Evolutionary conservation across 2,888 invertebrate species (phyloP), one percentile per base, ranked within the genome.

Genomic region (Temnothorax rugatulus): DNA sequence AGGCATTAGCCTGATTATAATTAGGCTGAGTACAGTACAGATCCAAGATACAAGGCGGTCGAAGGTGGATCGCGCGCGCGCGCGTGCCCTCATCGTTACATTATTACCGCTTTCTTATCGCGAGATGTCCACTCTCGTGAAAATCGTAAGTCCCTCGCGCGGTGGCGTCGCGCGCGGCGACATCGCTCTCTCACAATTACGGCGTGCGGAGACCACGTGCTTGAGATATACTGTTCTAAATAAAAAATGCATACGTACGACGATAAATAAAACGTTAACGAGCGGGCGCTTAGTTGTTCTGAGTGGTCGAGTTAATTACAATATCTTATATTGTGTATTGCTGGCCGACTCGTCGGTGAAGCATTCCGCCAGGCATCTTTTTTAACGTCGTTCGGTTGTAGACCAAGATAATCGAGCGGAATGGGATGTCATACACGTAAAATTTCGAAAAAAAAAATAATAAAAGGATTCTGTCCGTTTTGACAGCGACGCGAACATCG

Each of bases 1-100:
- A 91, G 93, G 93, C 95, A 95, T 95, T 95, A 95, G 95, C 91
- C 93, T 95, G 95, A 95, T 95, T 95, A 94, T 94, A 95, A 95
- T 95, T 95, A 95, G 94, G 90, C 94, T 94, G 93, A 95, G 95
- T 95, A 94, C 91, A 88, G 90, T 91, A 91, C 91, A 94, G 94
- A 95, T 95, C 91, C 92, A 85, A 94, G 94, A 94, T 94, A 95
- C 90, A 94, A 93, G 93, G 91, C 66, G 88, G 86, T 73, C 88
- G 88, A 87, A 88, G 82, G 91, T 76, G 61, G 59, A 47, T 47
- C 76, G 82, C 85, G 82, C 86, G 64, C 85, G 88, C 85, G 83
- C 86, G 64, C 85, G 88, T 86, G 91, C 75, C 84, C 83, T 68
- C 84, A 76, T 38, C 84, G 77, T 76, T 86, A 85, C 87, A 86